These are phyloP conservation scores for Pristionchus maxplancki DNA, from an alignment of 2,888 invertebrate genomes.

Conservation along the genomic window DNA sequence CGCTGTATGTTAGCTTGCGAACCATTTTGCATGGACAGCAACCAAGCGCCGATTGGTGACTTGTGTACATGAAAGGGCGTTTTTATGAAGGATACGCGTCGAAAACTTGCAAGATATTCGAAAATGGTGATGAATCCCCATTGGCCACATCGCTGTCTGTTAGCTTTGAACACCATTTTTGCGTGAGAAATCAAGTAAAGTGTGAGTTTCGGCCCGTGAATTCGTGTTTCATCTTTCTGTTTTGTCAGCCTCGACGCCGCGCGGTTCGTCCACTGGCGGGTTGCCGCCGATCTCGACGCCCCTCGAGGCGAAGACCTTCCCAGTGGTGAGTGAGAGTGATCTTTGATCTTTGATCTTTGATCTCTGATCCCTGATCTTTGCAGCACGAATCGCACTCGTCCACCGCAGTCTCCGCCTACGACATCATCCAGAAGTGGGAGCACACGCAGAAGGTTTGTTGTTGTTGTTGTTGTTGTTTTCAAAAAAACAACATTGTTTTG, in stretches of 20 bases:
- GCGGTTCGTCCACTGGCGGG: neutral
- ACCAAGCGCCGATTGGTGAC: no score
- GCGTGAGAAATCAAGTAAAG: no score
- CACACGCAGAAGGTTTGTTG: conserved; percentile 61
- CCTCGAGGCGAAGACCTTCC: neutral
- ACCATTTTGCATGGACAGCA: no score
- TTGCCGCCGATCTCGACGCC: neutral
- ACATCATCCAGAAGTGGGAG: conserved; percentile 64
- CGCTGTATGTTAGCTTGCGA: no score
- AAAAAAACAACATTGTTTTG: neutral
- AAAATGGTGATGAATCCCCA: no score
- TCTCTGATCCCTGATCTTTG: neutral
- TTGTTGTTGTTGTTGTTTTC: neutral
- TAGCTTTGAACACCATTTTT: no score
- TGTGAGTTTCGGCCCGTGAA: no score
- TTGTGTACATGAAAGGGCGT: no score
- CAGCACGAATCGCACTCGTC: conserved; percentile 7
- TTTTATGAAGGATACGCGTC: no score
- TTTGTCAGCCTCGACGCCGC: conserved; percentile 21
- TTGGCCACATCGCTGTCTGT: no score
- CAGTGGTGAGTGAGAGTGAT: neutral
- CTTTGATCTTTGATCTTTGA: neutral
- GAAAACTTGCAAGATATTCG: no score
- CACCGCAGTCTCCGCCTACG: conserved; percentile 59
- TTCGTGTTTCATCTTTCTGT: no score